Evolutionary conservation across 2,888 invertebrate genomes (phyloP), one percentile per base, ranked within the genome.

Genomic region (Isotomurus palustris): DNA sequence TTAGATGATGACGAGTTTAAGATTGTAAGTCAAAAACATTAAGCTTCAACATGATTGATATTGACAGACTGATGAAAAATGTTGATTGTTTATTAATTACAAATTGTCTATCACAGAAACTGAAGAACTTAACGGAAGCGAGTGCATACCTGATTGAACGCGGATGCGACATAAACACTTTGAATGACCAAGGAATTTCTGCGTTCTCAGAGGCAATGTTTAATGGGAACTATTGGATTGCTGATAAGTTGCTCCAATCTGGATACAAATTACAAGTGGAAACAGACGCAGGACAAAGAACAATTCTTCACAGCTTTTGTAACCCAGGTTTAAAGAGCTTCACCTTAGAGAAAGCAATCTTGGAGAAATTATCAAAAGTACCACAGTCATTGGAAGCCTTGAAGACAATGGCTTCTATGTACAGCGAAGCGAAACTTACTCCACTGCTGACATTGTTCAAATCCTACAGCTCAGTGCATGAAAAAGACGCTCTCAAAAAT

Each of bases 301-400:
- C 60, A 1, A 24, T 67, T 3, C 47, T 67, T 1, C 66, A 66
- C 35, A 21, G 35, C 10, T 40, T n/a, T 66, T n/a, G 40, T 27
- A 22, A 25, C 25, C 12, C 41, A 53, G 19, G 54, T 48, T 22
- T 38, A 21, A 21, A 5, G 43, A 22, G 49, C 8, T 38, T 4
- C 49, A 53, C 1, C 44, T 21, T 17, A 25, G 25, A 19, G 27
- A 43, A 6, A 35, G 53, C 19, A 17, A 14, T 5, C 25, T 53
- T 29, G 51, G 17, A 35, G 38, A 62, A 56, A 36, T 21, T 45
- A 1, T 38, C 48, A 19, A 28, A 24, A 14, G 50, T 57, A 17
- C n/a, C 51, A 1, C 14, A 51, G 25, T 51, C 44, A 32, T 43
- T 53, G 4, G 24, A 45, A 5, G 38, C 36, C 1, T 36, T 66